Evolutionary conservation across 1,140 invertebrate genomes (phyloP).

Genomic region (Epicauta chinensis): DNA sequence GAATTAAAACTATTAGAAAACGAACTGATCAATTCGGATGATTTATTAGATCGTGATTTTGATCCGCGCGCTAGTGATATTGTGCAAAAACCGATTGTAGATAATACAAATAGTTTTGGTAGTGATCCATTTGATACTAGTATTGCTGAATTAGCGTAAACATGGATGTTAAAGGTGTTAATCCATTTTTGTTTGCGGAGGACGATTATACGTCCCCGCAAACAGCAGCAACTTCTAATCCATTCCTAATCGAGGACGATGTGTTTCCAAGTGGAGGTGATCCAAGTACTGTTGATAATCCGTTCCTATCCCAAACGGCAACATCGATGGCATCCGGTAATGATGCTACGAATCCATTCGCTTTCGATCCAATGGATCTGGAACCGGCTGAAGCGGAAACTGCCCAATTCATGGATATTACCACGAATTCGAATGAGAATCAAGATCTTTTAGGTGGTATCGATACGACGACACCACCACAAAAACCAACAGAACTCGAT

Average conservation of each 20-base stretch:
- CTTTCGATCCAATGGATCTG: slow-evolving; percentile 50
- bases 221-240: slow-evolving; percentile 53
- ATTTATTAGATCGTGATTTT: slow-evolving; percentile 45
- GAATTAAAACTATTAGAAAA: slow-evolving; percentile 69
- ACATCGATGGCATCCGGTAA: slow-evolving; percentile 34
- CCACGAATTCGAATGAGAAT: slow-evolving; percentile 2
- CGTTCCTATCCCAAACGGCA: slow-evolving; percentile 41
- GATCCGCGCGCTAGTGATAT: slow-evolving; percentile 46
- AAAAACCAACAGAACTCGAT: slow-evolving; percentile 40
- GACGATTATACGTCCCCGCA: slow-evolving; percentile 48
- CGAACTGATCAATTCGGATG: slow-evolving; percentile 48
- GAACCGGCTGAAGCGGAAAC: slow-evolving; percentile 45
- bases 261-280: slow-evolving; percentile 31
- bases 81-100: slow-evolving; percentile 50
- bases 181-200: slow-evolving; percentile 70
- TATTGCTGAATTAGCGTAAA: slow-evolving; percentile 55
- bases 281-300: slow-evolving; percentile 48
- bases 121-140: slow-evolving; percentile 77
- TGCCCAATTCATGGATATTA: slow-evolving; percentile 11
- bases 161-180: slow-evolving; percentile 55
- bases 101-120: slow-evolving; percentile 35
- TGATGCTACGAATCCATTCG: slow-evolving; percentile 52
- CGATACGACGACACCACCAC: slow-evolving; percentile 3
- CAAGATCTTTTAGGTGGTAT: slow-evolving; percentile 12
- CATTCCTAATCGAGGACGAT: slow-evolving; percentile 61